Base-by-base conservation (phyloP, 2,888 invertebrate genomes). In the Synanthedon myopaeformis region DNA sequence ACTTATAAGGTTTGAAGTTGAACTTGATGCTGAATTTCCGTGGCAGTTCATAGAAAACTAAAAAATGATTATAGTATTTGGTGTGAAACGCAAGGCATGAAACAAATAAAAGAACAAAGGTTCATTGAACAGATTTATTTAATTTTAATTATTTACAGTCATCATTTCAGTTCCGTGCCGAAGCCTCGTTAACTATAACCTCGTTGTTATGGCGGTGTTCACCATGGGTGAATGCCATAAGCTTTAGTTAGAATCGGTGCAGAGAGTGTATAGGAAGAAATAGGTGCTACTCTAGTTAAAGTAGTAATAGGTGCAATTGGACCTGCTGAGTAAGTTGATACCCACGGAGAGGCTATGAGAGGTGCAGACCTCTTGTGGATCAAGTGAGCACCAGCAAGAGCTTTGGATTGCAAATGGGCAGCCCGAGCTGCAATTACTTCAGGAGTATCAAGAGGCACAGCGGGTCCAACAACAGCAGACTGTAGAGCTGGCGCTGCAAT, bases 391-490 rank as follows among this genome's bases (percentile, higher is more conserved):
- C 72, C 78, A 57, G 77, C 71, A 6, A 77, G 59, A 54, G 79
- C 78, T 58, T 84, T 81, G 51, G 85, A 80, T 61, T 82, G 74
- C 48, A 79, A 75, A 65, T 82, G 85, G 14, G 78, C 81, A 51
- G 78, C 74, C 53, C 79, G 82, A 41, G 84, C 85, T 51, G 84
- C 82, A 53, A 76, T 61, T 13, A 84, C 81, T 58, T 83, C 84
- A 49, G 82, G 79, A 6, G 84, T 83, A 51, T 84, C 83, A 42
- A 76, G 62, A 42, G 82, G 80, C 17, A 78, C 68, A 52, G 72
- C 62, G n/a, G 79, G 73, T 35, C n/a, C 51, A 17, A 23, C 11
- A 17, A 49, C 49, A 17, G 49, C 12, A 12, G 56, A 53, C n/a
- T 54, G 49, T 14, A 53, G 54, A 13, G 55, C 56, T 12, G 57